Base-by-base conservation (phyloP, 2,113 vertebrate genomes). In the Gobio gobio region DNA sequence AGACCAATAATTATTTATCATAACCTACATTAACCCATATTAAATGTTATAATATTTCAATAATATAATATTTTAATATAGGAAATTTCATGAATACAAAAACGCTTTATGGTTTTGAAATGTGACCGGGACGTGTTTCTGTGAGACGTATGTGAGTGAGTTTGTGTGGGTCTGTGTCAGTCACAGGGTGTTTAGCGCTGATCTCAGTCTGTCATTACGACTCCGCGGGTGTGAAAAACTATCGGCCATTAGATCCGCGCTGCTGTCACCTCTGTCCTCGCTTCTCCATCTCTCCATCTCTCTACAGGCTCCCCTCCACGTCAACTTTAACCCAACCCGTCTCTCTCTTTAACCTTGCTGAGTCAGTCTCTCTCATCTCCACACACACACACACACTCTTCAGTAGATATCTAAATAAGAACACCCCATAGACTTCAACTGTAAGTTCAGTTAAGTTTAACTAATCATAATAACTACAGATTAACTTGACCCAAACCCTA, bases 151-250 rank as follows among this genome's bases (percentile, higher is more conserved):
- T n/a, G 82, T 24, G 66, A 43, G 33, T 75, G 63, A 45, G 66
- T 64, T 20, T 9, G 79, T 74, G 72, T 49, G 83, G 61, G 83
- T 77, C 61, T 73, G 43, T 14, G 51, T 59, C 14, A 70, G 20
- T 81, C 83, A 22, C 36, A 59, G 72, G 77, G n/a, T 63, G 73
- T 84, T 88, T 85, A 82, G 75, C 26, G 24, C 56, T 78, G 74
- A 61, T 78, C 59, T 85, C 77, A 59, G 84, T 61, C 84, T 86
- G 68, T 88, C 87, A 80, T 78, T 88, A 72, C 18, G 33, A 78
- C 66, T 83, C 84, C 20, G 87, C 72, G 84, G 82, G 87, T 86
- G 84, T 83, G 87, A 88, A 83, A 88, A 88, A 74, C 84, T 88
- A 86, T 88, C 84, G 22, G 56, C 80, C 64, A 81, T 84, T 72